Evolutionary conservation across 2,888 invertebrate species (phyloP).

Genomic region (Spisula subtruncata): DNA sequence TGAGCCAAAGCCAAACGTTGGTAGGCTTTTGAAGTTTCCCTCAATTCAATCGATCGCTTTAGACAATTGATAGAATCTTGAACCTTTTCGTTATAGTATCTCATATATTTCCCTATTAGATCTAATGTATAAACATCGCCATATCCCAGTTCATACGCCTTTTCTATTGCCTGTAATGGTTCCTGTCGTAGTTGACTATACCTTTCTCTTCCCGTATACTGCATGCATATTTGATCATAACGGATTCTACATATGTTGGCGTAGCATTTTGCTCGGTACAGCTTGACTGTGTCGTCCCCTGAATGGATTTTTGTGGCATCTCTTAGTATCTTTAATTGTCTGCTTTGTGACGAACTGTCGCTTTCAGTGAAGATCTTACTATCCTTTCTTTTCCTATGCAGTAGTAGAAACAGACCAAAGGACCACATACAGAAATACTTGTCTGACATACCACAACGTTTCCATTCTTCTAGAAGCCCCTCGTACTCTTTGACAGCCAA

Average conservation of each 20-base stretch:
- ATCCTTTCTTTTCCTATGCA: background rate
- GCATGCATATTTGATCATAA: background rate
- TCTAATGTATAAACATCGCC: background rate
- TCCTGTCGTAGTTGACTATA: background rate
- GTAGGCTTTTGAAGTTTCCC: background rate
- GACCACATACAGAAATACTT: conserved; percentile 22
- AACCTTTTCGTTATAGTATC: background rate
- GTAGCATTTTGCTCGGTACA: background rate
- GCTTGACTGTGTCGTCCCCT: background rate
- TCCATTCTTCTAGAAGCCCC: background rate
- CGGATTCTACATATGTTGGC: conserved; percentile 18
- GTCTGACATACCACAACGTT: background rate
- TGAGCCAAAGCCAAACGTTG: background rate
- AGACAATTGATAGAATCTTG: background rate
- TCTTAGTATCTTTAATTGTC: background rate
- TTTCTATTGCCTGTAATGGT: background rate
- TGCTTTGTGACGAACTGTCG: background rate
- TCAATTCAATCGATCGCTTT: conserved; percentile 3
- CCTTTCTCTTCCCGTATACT: background rate
- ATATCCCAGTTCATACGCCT: background rate
- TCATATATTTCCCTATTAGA: background rate
- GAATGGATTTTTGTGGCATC: background rate
- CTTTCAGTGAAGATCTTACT: background rate
- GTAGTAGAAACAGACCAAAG: background rate
- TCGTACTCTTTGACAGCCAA: conserved; percentile 3